These are phyloP conservation scores for Platerodrilus igneus DNA, from an alignment of 2,888 invertebrate species.

Conservation along the genomic window DNA sequence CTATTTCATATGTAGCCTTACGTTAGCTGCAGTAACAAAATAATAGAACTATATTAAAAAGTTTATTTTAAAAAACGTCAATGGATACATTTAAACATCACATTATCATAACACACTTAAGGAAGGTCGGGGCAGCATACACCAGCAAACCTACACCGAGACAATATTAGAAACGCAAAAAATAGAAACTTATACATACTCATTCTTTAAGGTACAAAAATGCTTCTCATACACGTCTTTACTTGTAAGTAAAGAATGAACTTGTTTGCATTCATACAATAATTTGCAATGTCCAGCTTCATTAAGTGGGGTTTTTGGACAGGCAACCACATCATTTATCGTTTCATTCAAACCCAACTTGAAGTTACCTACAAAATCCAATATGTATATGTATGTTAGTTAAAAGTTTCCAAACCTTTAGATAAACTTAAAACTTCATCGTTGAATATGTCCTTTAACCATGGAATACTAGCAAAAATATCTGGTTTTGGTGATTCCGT, in stretches of 20 bases:
- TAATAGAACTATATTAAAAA: too few species aligned
- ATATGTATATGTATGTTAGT: background rate
- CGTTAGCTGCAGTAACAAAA: too few species aligned
- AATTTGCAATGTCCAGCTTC: conserved; percentile 14
- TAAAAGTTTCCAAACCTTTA: conserved; percentile 2
- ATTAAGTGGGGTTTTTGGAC: conserved; percentile 15
- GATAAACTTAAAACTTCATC: conserved; percentile 3
- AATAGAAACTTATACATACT: conserved; percentile 9
- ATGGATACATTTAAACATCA: too few species aligned
- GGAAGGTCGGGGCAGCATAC: conserved; percentile 20
- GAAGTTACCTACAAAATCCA: conserved; percentile 9
- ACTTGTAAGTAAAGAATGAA: conserved; percentile 6
- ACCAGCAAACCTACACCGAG: conserved; percentile 15
- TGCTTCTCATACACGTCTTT: conserved; percentile 11
- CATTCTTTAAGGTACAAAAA: conserved; percentile 10
- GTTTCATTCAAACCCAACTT: conserved; percentile 16
- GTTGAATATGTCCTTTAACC: conserved; percentile 9
- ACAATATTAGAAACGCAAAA: background rate
- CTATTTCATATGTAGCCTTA: too few species aligned
- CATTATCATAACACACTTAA: too few species aligned
- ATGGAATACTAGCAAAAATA: conserved; percentile 6
- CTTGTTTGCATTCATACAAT: conserved; percentile 11
- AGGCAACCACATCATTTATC: conserved; percentile 10
- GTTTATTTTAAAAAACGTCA: too few species aligned
- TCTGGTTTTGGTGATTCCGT: too few species aligned